phyloP scores from a whole-genome alignment of 2,797 vertebrate species.

The Gymnothorax javanicus region DNA sequence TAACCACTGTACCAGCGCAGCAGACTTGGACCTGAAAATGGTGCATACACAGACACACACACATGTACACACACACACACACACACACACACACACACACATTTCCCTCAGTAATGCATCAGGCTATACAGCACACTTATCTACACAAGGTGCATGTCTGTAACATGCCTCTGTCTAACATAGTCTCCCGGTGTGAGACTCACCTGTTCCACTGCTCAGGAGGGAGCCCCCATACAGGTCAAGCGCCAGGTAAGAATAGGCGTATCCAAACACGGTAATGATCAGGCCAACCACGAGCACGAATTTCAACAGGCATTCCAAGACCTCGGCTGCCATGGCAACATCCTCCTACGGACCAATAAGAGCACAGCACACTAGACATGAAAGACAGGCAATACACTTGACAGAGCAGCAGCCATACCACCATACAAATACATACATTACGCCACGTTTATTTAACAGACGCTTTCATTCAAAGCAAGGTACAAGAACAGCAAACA shows the following conservation, averaged over 20 bases:
- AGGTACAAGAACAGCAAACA: background rate
- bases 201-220: slow-evolving; percentile 90
- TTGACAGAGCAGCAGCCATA: background rate
- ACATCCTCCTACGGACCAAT: slow-evolving; percentile 80
- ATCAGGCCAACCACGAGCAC: slow-evolving; percentile 88
- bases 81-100: slow-evolving; percentile 29
- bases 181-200: slow-evolving; percentile 10
- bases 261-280: slow-evolving; percentile 89
- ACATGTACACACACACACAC: slow-evolving; percentile 31
- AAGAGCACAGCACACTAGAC: slow-evolving; percentile 6
- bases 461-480: background rate
- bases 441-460: background rate
- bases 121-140: background rate
- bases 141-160: background rate
- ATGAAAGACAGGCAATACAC: background rate
- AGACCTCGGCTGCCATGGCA: slow-evolving; percentile 80
- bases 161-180: too few species aligned
- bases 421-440: background rate
- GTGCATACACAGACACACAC: slow-evolving; percentile 33
- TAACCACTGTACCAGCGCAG: slow-evolving; percentile 88
- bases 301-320: slow-evolving; percentile 89
- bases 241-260: slow-evolving; percentile 89
- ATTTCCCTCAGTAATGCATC: background rate
- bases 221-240: slow-evolving; percentile 92
- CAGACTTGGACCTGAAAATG: slow-evolving; percentile 80